Evolutionary conservation across 2,113 vertebrate genomes (phyloP), one percentile per base, ranked within the genome.

Genomic region (Esox niger): DNA sequence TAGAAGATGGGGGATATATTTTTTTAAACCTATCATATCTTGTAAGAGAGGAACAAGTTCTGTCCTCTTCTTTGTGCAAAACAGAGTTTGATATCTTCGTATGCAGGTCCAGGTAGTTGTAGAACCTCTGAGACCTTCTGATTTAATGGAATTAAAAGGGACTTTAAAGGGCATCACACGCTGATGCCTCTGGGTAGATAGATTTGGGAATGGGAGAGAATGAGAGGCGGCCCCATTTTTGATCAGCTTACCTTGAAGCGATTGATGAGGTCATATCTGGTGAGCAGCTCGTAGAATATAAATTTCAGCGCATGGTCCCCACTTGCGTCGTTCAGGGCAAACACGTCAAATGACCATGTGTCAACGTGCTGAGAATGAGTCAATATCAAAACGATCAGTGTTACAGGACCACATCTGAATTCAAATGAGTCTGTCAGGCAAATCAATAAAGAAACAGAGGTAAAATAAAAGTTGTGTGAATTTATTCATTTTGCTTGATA

Each of bases 301-400:
- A 96, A 97, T 86, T 97, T 98, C 84, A 98, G 89, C 23, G 95
- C 92, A 33, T 98, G 97, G 71, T 97, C 95, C 32, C 93, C 93
- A 30, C 96, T 98, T 56, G 94, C 92, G 9, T 97, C 94, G 1
- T 97, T 97, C 77, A 98, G 91, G 9, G 93, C 93, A 89, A 98
- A 98, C 69, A 98, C 95, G 70, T 98, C 92, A 49, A 98, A 98
- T n/a, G 95, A 95, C 96, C 96, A 98, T 15, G 81, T 91, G 87
- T 98, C 96, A 79, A 96, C 91, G 71, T 95, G 89, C 97, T 98
- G 80, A 31, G 33, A 32, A 29, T 27, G 13, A n/a, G 26, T 25
- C 25, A 54, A 3, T 31, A 46, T 26, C 6, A 29, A 27, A 52
- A 23, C 11, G n/a, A n/a, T n/a, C n/a, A 21, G 25, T 2, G 47